Base-by-base conservation (phyloP, 2,888 invertebrate genomes). In the Apodemia mormo region DNA sequence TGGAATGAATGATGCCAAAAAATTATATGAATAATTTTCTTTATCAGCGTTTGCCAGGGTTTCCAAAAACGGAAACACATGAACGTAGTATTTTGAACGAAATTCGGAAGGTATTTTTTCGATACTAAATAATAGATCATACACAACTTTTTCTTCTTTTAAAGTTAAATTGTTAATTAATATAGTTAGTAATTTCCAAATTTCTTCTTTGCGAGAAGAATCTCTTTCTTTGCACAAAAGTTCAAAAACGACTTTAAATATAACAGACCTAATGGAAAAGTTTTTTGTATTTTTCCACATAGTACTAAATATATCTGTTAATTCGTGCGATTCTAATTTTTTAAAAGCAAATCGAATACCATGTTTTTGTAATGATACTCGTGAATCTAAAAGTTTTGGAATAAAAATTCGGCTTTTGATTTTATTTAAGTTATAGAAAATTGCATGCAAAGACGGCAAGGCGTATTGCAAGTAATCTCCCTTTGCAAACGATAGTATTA, bases 321-420 rank as follows among this genome's bases (percentile, higher is more conserved):
- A 71, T 64, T 82, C 81, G 14, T 80, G 75, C 12, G 79, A 75
- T 68, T 82, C 77, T 30, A 89, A 75, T 73, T 85, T 87, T 7
- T 68, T 71, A 71, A 84, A 85, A 40, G 85, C 85, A 52, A 87
- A 72, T 52, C 88, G 82, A 66, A 89, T 84, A 0, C 85, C 87
- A 74, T 89, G 88, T 75, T 90, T 90, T 75, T 89, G 89, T 52
- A 90, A 72, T 6, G 89, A 89, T 2, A 89, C 88, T 10, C 84
- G 86, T 4, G 84, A 76, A 77, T 85, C 78, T 10, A 79, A 66
- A 68, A 90, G 73, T 71, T 82, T 80, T 3, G 80, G 80, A 58
- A 89, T 78, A 72, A 81, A 78, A 70, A 80, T 75, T 58, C 75
- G 77, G 67, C 81, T 81, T 58, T 78, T 70, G 14, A 70, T 66